Evolutionary conservation across 2,797 vertebrate genomes (phyloP).

Genomic region (Borostomias antarcticus): DNA sequence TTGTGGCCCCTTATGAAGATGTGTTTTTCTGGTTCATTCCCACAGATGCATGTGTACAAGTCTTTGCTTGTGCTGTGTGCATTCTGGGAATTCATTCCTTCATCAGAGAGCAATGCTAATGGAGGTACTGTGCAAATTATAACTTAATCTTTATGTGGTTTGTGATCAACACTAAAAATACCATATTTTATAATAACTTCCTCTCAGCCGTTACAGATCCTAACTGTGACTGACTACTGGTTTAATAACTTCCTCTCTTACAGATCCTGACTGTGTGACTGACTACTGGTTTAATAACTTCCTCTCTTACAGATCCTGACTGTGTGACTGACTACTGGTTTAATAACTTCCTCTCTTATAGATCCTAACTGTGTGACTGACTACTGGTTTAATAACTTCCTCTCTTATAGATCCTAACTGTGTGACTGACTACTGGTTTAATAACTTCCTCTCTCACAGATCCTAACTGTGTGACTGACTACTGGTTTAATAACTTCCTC

Average conservation of each 20-base stretch:
- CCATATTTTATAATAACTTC: too few relatives aligned
- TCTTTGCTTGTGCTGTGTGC: constrained; percentile 30
- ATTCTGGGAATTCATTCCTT: constrained; percentile 32
- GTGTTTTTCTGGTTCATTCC: not conserved
- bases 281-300: constrained; percentile 34
- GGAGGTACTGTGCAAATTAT: constrained; percentile 28
- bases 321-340: constrained; percentile 51
- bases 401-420: constrained; percentile 39
- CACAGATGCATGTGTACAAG: constrained; percentile 16
- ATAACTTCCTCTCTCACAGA: too few relatives aligned
- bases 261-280: constrained; percentile 41
- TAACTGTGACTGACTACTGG: constrained; percentile 50
- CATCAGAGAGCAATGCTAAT: not conserved
- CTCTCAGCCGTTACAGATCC: constrained; percentile 28
- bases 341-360: too few relatives aligned
- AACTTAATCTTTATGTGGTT: not conserved
- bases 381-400: constrained; percentile 31
- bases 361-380: constrained; percentile 44
- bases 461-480: constrained; percentile 51
- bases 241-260: too few relatives aligned
- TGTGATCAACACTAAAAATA: too few relatives aligned
- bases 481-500: too few relatives aligned
- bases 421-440: constrained; percentile 35
- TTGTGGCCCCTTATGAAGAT: not conserved
- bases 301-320: not conserved